These are phyloP conservation scores for Anthopleura sola DNA, from an alignment of 64 coral and sea anemone genomes.

Conservation along the genomic window DNA sequence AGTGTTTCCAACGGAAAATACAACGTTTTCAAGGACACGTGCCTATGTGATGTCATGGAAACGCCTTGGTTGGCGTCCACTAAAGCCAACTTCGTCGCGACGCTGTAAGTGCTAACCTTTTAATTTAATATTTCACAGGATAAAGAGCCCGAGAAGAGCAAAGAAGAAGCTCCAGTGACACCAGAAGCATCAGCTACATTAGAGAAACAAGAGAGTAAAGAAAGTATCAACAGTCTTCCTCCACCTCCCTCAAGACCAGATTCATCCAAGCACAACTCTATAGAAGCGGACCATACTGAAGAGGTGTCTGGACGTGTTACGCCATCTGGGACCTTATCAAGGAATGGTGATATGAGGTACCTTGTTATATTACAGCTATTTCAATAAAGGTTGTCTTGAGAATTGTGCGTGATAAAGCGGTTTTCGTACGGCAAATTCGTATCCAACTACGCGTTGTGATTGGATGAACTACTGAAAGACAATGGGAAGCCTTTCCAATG, in stretches of 20 bases:
- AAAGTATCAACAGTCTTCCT: neutral
- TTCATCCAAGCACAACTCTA: neutral
- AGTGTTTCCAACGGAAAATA: no score
- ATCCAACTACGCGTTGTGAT: no score
- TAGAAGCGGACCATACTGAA: constrained; percentile 1
- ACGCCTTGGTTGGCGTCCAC: no score
- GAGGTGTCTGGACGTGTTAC: constrained; percentile 24
- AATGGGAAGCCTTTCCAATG: no score
- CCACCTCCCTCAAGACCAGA: neutral
- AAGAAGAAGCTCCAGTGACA: neutral
- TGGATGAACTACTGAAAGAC: no score
- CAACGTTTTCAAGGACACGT: no score
- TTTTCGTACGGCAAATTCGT: no score
- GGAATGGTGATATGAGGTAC: constrained; percentile 21
- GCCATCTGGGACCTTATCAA: constrained; percentile 52
- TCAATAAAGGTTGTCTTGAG: no score
- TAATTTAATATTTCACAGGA: neutral
- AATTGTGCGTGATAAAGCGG: no score
- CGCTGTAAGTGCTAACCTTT: no score
- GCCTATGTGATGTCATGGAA: no score
- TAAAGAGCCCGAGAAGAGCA: neutral
- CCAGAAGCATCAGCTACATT: neutral
- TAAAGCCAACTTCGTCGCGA: no score
- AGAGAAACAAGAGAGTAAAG: neutral
- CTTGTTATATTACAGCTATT: neutral